Evolutionary conservation across 2,888 invertebrate species (phyloP), one percentile per base, ranked within the genome.

Genomic region (Stenotaenia linearis): DNA sequence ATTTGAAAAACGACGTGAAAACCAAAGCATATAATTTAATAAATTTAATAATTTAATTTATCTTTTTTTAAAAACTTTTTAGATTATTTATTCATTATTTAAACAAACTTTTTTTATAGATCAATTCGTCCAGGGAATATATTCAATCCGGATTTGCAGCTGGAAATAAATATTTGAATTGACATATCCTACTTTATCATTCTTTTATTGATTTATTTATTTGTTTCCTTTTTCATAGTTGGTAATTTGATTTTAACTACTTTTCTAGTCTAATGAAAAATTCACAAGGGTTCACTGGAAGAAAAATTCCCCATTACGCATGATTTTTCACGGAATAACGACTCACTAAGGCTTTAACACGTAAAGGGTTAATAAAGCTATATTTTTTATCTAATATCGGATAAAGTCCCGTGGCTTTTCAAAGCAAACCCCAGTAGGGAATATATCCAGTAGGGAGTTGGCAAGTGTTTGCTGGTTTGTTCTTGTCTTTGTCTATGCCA

Each of bases 361-460:
- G 69, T 28, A 69, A 69, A 25, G 28, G 69, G 69, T 25, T 69
- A 69, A 69, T 25, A n/a, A 28, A 69, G 69, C 69, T 28, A 69
- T 69, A 69, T 28, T 28, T 69, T 61, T 69, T 69, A 69, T 69
- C 69, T 25, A 25, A 69, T 69, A 69, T 28, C 12, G 69, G 69
- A 69, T 15, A 69, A 28, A 69, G 69, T 69, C 69, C 10, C 69
- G 25, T 69, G 69, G 45, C 4, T 45, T 45, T 45, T 12, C n/a
- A 45, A 15, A 45, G n/a, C 25, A 69, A 69, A 69, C 69, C 69
- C 69, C 23, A 28, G 15, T 10, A 28, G 69, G 69, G 69, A 28
- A 25, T 69, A 28, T 12, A 28, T 69, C 69, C 69, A 69, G 69
- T 69, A 69, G 69, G 69, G 69, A 69, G 69, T 69, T 69, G 69